Percentiles rank a stretch among this genome's conserved stretches.
phyloP scores from a whole-genome alignment of 2,888 invertebrate species.

The Gymnosoma rotundatum region DNA sequence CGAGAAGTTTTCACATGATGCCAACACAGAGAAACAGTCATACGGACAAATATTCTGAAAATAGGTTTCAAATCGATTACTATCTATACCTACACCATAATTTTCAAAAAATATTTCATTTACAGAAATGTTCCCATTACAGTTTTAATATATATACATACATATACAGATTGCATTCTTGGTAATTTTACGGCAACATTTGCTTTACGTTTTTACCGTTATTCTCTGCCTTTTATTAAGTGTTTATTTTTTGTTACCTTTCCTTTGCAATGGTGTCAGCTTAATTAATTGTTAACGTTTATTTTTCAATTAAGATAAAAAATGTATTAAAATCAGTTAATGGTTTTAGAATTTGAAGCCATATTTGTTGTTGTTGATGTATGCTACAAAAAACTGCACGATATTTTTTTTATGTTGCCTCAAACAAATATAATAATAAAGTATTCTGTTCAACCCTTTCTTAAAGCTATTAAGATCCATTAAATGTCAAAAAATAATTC shows the following conservation, averaged over 20 bases:
- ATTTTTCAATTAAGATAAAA: conserved; percentile 55
- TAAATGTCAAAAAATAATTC: conserved; percentile 55
- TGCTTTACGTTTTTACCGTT: too few relatives aligned
- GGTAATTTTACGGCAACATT: too few relatives aligned
- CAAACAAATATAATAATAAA: conserved; percentile 8
- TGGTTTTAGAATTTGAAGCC: not conserved
- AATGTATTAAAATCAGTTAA: conserved; percentile 19
- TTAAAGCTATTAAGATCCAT: conserved; percentile 18
- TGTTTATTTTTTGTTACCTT: conserved; percentile 1
- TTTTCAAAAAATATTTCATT: too few relatives aligned
- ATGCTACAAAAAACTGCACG: conserved; percentile 3
- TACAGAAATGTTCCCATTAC: too few relatives aligned
- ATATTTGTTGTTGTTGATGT: not conserved
- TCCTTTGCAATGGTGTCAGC: conserved; percentile 45
- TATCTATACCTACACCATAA: too few relatives aligned
- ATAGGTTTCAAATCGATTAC: too few relatives aligned
- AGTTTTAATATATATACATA: too few relatives aligned
- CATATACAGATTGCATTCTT: too few relatives aligned
- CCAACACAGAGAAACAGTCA: too few relatives aligned
- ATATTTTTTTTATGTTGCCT: conserved; percentile 18
- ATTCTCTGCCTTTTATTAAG: not conserved
- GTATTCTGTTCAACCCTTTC: conserved; percentile 3
- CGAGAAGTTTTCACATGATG: too few relatives aligned
- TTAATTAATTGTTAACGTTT: conserved; percentile 64
- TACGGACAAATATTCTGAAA: too few relatives aligned